Evolutionary conservation across 2,888 invertebrate genomes (phyloP), one percentile per base, ranked within the genome.

Genomic region (Drosophila quinaria): DNA sequence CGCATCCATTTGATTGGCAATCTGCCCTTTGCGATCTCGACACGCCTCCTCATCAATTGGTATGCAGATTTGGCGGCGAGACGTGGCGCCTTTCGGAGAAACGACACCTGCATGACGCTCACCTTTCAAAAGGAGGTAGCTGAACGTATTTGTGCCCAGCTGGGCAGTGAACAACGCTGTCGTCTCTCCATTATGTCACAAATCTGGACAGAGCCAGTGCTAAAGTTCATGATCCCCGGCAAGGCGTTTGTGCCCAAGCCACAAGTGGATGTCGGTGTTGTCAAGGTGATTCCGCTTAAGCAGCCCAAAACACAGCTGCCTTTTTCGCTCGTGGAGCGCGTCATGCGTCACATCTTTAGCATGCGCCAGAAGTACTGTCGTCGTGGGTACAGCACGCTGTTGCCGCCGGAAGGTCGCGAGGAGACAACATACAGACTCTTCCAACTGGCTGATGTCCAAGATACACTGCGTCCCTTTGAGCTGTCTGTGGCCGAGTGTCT

Each of bases 51-150:
- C 4, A 96, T 99, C 63, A 95, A 96, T 70, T 99, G 98, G 97
- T 92, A 98, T 37, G 94, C 95, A 66, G 95, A 95, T 90, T 96
- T 99, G 70, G 96, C 97, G 0, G 94, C 95, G 72, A 94, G 94
- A 86, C 94, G 94, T 50, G 96, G 95, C 5, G 96, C 97, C 0
- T 98, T 98, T 96, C 92, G 93, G 0, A 95, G 95, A 91, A 98
- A 98, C 0, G 94, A 99, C 49, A 95, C 97, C 0, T 94, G 95
- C 62, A 95, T 99, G 95, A 97, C 98, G 0, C 93, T 99, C 52
- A 99, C 99, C 10, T 99, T 99, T 94, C 99, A 99, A 93, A 96
- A 98, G 89, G 99, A 99, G 94, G 98, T 99, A 0, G 99, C 98
- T 0, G 96, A 98, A 91, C 94, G 99, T 79, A 96, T 99, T 93